phyloP scores from a whole-genome alignment of 2,888 invertebrate genomes.

The Limenitis camilla region DNA sequence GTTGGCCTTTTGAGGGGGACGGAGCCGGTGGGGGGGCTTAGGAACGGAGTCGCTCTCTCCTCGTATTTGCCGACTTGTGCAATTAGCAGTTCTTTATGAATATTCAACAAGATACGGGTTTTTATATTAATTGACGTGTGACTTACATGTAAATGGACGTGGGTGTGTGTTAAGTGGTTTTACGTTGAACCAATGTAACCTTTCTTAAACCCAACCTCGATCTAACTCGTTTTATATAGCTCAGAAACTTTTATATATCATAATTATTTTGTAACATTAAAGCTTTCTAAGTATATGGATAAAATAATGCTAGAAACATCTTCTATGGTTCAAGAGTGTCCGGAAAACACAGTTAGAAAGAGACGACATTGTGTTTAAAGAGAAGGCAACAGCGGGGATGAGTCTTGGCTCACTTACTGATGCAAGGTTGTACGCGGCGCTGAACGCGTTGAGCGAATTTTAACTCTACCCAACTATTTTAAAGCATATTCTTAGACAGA shows the following conservation, averaged over 20 bases:
- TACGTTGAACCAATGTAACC: conserved; percentile 6
- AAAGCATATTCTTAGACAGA: conserved; percentile 21
- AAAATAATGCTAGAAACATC: conserved; percentile 9
- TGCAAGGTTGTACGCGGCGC: conserved; percentile 32
- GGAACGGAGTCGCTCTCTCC: conserved; percentile 60
- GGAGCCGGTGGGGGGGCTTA: conserved; percentile 36
- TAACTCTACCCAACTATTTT: neutral
- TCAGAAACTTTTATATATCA: neutral
- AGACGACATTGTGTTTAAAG: conserved; percentile 66
- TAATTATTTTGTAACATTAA: neutral
- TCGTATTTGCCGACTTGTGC: conserved; percentile 71
- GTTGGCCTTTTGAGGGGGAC: conserved; percentile 59
- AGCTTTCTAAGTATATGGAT: neutral
- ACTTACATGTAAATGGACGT: conserved; percentile 37
- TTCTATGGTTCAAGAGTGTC: conserved; percentile 33
- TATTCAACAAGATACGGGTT: conserved; percentile 66
- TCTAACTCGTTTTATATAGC: conserved; percentile 5
- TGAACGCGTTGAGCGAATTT: conserved; percentile 11
- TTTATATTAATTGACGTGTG: conserved; percentile 67
- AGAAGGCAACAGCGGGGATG: conserved; percentile 64
- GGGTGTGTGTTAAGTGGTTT: conserved; percentile 23
- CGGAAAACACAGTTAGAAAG: conserved; percentile 63
- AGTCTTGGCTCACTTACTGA: conserved; percentile 35
- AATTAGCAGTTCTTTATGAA: conserved; percentile 74
- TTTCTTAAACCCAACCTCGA: neutral